Percentiles rank a stretch among this genome's conserved stretches.
Evolutionary conservation across 1,140 invertebrate genomes (phyloP).

Genomic region (Drosophila ananassae): DNA sequence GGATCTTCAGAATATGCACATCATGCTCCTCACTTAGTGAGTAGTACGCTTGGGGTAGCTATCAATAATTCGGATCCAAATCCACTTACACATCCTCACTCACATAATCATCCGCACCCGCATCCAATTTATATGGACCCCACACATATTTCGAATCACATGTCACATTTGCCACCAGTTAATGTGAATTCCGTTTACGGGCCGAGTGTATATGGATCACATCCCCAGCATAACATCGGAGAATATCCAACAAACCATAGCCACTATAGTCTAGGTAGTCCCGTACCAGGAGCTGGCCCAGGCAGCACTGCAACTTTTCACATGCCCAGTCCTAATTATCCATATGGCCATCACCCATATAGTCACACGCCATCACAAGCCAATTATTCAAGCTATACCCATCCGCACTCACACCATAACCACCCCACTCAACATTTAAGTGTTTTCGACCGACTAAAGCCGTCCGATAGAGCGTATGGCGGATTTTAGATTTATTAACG

Average conservation of each 20-base stretch:
- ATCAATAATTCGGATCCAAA: conserved; percentile 25
- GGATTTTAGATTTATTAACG: conserved; percentile 62
- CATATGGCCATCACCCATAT: conserved; percentile 56
- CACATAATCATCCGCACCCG: conserved; percentile 52
- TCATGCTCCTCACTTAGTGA: conserved; percentile 69
- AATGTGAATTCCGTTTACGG: conserved; percentile 67
- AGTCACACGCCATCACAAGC: conserved; percentile 50
- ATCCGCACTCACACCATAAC: conserved; percentile 47
- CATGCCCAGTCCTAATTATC: conserved; percentile 80
- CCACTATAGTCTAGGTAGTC: conserved; percentile 24
- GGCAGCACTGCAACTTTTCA: conserved; percentile 68
- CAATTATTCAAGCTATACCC: conserved; percentile 56
- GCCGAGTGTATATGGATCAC: conserved; percentile 45
- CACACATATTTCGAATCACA: conserved; percentile 47
- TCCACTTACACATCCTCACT: conserved; percentile 44
- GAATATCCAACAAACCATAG: conserved; percentile 25
- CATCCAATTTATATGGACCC: conserved; percentile 79
- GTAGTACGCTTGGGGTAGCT: conserved; percentile 48
- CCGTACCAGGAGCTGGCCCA: conserved; percentile 36
- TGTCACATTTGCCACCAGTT: conserved; percentile 58
- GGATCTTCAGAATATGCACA: conserved; percentile 56
- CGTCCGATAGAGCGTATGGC: conserved; percentile 75
- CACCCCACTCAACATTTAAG: conserved; percentile 70
- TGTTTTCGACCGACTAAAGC: conserved; percentile 81
- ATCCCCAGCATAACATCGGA: conserved; percentile 47